A percentile compares a stretch with the other conserved stretches of the same genome.
Evolutionary conservation across 2,888 invertebrate genomes (phyloP).

Genomic region (Listrodromus nycthemerus): DNA sequence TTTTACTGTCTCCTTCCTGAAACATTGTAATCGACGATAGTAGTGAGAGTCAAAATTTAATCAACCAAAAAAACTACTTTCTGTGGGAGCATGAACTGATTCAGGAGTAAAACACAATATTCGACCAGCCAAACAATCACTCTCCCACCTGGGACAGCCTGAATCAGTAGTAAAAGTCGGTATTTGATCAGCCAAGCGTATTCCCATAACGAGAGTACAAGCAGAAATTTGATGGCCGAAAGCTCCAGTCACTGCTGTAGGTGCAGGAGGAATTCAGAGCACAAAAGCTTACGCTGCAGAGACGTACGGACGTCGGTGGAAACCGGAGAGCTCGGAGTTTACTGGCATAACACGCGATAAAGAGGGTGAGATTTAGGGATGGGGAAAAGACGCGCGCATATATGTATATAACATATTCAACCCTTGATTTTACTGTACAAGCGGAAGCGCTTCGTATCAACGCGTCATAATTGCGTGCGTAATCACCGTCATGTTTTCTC

Average conservation of each 20-base stretch:
- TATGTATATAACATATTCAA: background rate
- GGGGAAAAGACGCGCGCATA: slow-evolving; percentile 64
- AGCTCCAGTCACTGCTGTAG: slow-evolving; percentile 47
- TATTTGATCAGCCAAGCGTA: slow-evolving; percentile 2
- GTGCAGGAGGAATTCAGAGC: slow-evolving; percentile 70
- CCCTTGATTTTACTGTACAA: slow-evolving; percentile 45
- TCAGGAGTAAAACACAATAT: background rate
- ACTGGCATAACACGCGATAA: slow-evolving; percentile 51
- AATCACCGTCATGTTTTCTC: slow-evolving; percentile 75
- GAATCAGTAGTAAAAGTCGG: background rate
- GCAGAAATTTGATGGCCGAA: slow-evolving; percentile 12
- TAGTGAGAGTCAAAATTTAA: background rate
- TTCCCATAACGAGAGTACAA: background rate
- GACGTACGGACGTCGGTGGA: slow-evolving; percentile 50
- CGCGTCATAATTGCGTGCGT: slow-evolving; percentile 79
- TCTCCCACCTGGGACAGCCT: background rate
- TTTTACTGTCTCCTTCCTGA: too few relatives aligned
- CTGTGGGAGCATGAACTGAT: background rate
- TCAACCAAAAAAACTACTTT: background rate
- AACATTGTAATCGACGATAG: background rate
- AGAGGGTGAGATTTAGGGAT: slow-evolving; percentile 71
- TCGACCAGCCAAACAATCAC: slow-evolving; percentile 13
- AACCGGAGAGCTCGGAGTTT: slow-evolving; percentile 46
- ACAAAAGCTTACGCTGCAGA: slow-evolving; percentile 68
- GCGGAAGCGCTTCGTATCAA: slow-evolving; percentile 74